Evolutionary conservation across 2,113 vertebrate genomes (phyloP).

Genomic region (Callopanchax toddi): DNA sequence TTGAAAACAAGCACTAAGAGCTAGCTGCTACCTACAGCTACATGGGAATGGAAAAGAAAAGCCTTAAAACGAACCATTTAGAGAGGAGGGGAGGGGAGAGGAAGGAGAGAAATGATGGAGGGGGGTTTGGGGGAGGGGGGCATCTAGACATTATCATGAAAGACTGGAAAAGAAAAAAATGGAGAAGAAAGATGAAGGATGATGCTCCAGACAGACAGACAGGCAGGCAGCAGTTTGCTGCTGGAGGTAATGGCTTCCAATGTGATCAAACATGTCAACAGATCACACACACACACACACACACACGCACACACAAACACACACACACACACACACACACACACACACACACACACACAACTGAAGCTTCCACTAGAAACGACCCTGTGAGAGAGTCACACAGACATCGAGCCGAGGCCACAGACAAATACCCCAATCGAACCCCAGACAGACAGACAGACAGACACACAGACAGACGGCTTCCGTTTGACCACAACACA

Average conservation of each 20-base stretch:
- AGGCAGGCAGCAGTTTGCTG: slow-evolving; percentile 66
- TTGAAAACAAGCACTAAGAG: slow-evolving; percentile 64
- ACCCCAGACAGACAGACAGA: slow-evolving; percentile 58
- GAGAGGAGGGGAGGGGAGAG: slow-evolving; percentile 37
- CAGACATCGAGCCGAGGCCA: slow-evolving; percentile 18
- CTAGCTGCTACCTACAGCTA: slow-evolving; percentile 55
- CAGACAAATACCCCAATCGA: slow-evolving; percentile 32
- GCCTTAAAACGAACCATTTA: slow-evolving; percentile 69
- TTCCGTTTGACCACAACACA: slow-evolving; percentile 76
- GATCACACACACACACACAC: not conserved
- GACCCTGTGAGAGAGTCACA: not conserved
- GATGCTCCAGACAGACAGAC: slow-evolving; percentile 70
- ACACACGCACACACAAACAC: not conserved
- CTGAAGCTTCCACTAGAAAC: not conserved
- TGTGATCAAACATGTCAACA: slow-evolving; percentile 75
- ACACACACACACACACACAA: not conserved
- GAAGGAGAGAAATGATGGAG: slow-evolving; percentile 18
- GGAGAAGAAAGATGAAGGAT: not conserved
- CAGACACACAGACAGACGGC: slow-evolving; percentile 59
- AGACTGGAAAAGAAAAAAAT: slow-evolving; percentile 25
- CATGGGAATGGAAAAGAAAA: slow-evolving; percentile 61
- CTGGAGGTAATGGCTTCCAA: slow-evolving; percentile 85
- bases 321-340: not conserved
- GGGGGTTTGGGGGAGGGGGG: slow-evolving; percentile 8
- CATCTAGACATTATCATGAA: slow-evolving; percentile 40